These are phyloP conservation scores for Leptopterna dolabrata DNA, from an alignment of 2,888 invertebrate genomes.

Conservation along the genomic window DNA sequence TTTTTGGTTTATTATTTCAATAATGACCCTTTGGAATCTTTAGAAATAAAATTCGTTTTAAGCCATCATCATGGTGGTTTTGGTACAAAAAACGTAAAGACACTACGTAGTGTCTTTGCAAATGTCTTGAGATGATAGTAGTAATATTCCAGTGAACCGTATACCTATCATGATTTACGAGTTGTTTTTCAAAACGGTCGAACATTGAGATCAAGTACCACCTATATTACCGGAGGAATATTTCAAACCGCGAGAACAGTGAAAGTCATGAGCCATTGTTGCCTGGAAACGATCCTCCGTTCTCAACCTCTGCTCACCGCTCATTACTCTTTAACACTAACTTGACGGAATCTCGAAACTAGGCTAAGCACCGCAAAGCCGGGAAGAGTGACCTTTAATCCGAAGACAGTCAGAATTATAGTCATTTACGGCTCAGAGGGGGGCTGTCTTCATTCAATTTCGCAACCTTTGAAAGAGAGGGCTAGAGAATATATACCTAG, in stretches of 20 bases:
- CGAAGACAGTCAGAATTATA: constrained; percentile 16
- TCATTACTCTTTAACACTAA: constrained; percentile 11
- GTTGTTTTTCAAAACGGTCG: not conserved
- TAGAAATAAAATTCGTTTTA: too few species aligned
- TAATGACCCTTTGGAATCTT: too few species aligned
- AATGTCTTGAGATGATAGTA: too few species aligned
- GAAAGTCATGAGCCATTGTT: not conserved
- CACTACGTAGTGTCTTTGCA: too few species aligned
- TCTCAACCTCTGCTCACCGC: not conserved
- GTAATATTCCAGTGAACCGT: not conserved
- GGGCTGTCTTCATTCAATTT: constrained; percentile 26
- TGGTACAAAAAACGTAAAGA: too few species aligned
- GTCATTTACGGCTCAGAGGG: constrained; percentile 14
- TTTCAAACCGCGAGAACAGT: not conserved
- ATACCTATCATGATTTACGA: not conserved
- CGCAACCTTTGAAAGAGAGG: not conserved
- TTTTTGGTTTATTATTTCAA: too few species aligned
- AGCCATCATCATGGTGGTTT: too few species aligned
- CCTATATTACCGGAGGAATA: not conserved
- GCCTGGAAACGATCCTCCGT: constrained; percentile 3
- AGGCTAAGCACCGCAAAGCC: constrained; percentile 22
- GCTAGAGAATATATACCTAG: constrained; percentile 5
- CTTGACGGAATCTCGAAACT: constrained; percentile 15
- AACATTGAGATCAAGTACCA: not conserved
- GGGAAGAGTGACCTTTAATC: constrained; percentile 27